phyloP scores from a whole-genome alignment of 2,888 invertebrate genomes.

The Leptinotarsa haldemani region DNA sequence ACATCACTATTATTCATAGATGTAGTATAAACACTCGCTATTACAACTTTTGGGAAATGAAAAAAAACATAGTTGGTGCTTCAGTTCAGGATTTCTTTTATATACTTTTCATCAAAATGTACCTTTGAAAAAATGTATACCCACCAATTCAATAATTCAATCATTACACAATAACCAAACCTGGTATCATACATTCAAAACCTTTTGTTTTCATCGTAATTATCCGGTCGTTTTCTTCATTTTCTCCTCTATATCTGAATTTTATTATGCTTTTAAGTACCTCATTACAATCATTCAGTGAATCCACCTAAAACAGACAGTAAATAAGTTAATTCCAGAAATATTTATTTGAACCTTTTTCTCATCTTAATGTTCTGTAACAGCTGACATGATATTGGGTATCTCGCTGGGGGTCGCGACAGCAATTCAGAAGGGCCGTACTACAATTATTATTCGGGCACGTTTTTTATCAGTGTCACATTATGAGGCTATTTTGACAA shows the following conservation, averaged over 20 bases:
- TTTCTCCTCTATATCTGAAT: constrained; percentile 5
- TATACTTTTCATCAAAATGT: no score
- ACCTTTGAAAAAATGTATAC: no score
- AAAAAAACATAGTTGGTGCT: no score
- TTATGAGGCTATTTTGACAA: neutral
- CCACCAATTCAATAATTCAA: neutral
- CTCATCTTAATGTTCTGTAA: constrained; percentile 23
- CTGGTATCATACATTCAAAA: neutral
- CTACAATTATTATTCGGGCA: neutral
- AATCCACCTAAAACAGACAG: constrained; percentile 14
- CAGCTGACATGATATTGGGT: constrained; percentile 29
- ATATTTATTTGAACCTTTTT: constrained; percentile 32
- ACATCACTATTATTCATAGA: no score
- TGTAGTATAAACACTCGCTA: no score
- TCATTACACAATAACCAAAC: neutral
- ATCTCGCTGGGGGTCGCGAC: constrained; percentile 36
- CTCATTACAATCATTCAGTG: constrained; percentile 10
- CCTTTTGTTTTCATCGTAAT: neutral
- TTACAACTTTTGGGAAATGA: no score
- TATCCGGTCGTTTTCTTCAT: neutral
- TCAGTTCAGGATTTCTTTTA: no score
- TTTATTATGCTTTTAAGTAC: constrained; percentile 33
- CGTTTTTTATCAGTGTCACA: neutral
- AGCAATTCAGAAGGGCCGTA: constrained; percentile 29
- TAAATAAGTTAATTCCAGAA: constrained; percentile 28